These are phyloP conservation scores for Aurelia sp. DNA, from an alignment of 30 jellyfish, hydroid and myxozoan genomes.

Conservation along the genomic window DNA sequence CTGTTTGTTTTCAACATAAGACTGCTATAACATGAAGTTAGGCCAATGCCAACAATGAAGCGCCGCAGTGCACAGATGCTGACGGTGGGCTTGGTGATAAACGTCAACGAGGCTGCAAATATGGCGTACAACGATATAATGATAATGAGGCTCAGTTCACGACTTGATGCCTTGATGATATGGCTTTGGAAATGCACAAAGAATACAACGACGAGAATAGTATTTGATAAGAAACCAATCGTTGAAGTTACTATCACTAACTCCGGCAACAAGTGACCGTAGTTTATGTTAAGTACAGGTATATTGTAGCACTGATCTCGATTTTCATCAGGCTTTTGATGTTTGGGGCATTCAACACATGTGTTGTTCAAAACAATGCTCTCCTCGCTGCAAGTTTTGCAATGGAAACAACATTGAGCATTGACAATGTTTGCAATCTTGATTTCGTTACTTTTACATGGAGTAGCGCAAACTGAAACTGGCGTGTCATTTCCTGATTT, in stretches of 20 bases:
- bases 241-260: background rate
- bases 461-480: conserved; percentile 42
- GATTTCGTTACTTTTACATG: conserved; percentile 40
- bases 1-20: conserved; percentile 75
- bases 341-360: conserved; percentile 20
- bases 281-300: conserved; percentile 5
- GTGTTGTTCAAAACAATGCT: conserved; percentile 32
- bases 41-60: conserved; percentile 75
- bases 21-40: conserved; percentile 77
- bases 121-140: conserved; percentile 26
- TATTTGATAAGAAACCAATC: conserved; percentile 33
- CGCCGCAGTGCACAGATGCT: conserved; percentile 56
- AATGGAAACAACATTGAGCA: conserved; percentile 48
- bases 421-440: background rate
- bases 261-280: conserved; percentile 1
- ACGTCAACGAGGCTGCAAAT: conserved; percentile 29
- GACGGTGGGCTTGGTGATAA: conserved; percentile 8
- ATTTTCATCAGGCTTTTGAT: background rate
- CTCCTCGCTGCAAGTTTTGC: conserved; percentile 24
- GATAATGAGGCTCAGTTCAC: conserved; percentile 40
- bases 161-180: conserved; percentile 56
- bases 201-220: conserved; percentile 13
- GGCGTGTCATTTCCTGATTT: background rate
- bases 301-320: conserved; percentile 26
- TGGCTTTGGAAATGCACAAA: conserved; percentile 19